A percentile compares a stretch with the other conserved stretches of the same genome.
phyloP scores from a whole-genome alignment of 2,797 vertebrate species.

The Hippoglossus hippoglossus region DNA sequence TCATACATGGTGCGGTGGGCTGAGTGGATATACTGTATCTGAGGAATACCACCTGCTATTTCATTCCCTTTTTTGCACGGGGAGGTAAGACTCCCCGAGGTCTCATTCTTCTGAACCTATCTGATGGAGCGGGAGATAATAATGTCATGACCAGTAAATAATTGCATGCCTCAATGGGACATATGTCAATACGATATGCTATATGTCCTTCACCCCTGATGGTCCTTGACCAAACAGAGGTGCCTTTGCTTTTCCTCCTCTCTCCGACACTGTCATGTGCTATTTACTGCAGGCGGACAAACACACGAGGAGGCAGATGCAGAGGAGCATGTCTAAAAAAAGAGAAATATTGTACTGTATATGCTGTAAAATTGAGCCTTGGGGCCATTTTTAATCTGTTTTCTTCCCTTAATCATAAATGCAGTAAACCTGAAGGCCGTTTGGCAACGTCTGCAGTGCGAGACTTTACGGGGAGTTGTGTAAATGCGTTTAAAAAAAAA shows the following conservation, averaged over 20 bases:
- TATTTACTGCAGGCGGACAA: conserved; percentile 60
- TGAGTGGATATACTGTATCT: conserved; percentile 69
- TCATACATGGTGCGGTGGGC: conserved; percentile 65
- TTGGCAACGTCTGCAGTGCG: conserved; percentile 7
- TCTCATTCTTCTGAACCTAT: conserved; percentile 84
- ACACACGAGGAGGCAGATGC: conserved; percentile 31
- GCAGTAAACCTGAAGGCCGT: conserved; percentile 28
- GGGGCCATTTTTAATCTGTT: conserved; percentile 8
- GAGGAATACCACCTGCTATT: conserved; percentile 88
- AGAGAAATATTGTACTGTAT: conserved; percentile 6
- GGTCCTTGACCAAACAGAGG: conserved; percentile 83
- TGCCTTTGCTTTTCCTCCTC: conserved; percentile 59
- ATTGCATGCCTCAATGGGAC: conserved; percentile 86
- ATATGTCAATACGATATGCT: conserved; percentile 87
- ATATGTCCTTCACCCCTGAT: conserved; percentile 85
- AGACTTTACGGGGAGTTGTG: conserved; percentile 51
- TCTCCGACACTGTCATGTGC: conserved; percentile 50
- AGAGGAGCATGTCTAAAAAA: conserved; percentile 15
- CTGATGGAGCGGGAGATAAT: conserved; percentile 89
- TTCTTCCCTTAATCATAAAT: conserved; percentile 15
- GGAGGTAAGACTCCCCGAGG: conserved; percentile 83
- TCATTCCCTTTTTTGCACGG: conserved; percentile 71
- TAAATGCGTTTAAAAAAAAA: conserved; percentile 25
- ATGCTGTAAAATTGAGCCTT: conserved; percentile 25
- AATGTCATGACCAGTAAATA: conserved; percentile 92